Evolutionary conservation across 2,113 vertebrate genomes (phyloP), one percentile per base, ranked within the genome.

Genomic region (Caranx melampygus): DNA sequence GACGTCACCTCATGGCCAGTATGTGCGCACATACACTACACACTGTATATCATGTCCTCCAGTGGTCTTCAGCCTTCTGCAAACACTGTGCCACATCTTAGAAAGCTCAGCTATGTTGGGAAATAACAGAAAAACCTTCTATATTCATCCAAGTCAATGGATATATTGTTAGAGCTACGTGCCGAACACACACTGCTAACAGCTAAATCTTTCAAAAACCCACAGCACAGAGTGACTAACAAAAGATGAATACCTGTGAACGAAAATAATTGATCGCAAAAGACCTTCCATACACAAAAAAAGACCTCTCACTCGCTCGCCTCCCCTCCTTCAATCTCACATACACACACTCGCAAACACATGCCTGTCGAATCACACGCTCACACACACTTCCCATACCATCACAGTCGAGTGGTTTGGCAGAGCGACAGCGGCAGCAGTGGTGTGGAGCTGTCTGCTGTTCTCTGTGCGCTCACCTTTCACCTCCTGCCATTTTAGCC

Each of bases 401-500:
- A 91, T 91, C 90, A 92, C 89, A 90, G 89, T 84, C 52, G 82
- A 92, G 86, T 84, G 85, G 86, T 89, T 91, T 88, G 85, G 85
- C 86, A 83, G 89, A 87, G 89, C 87, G 72, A 90, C 88, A 89
- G 89, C 80, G 84, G 88, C 84, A 80, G 89, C 81, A 75, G 83
- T 72, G 87, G 86, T 87, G 87, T 85, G 86, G 82, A 87, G 85
- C 89, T 85, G 81, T 86, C 79, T 87, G 79, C 84, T 88, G 81
- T 84, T 90, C 91, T 92, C 83, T 88, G 90, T 87, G 88, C 85
- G 82, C 84, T 91, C 90, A 91, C 92, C 93, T 94, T 91, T 92
- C 90, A 94, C 91, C 92, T 87, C 83, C 89, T 91, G 90, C 92
- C 93, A 94, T 94, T 93, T 93, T 91, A 93, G 92, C 90, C 92